Percentiles rank a stretch among this genome's conserved stretches.
Evolutionary conservation across 2,797 vertebrate species (phyloP).

Genomic region (Gobio occitaniae): DNA sequence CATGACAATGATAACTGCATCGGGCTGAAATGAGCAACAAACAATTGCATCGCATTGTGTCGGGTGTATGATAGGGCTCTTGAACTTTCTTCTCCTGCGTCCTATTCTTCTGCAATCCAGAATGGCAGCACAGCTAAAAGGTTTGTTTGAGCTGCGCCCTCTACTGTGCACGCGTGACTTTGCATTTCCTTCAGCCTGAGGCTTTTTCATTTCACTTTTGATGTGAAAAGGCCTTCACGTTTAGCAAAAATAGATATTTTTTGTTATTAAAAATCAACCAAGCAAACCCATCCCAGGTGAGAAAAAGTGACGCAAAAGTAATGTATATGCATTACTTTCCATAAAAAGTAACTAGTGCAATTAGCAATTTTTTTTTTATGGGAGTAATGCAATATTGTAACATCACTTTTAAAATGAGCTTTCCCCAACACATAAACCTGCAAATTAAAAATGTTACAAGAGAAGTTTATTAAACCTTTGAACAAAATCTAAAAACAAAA

Average conservation of each 20-base stretch:
- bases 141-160: not conserved
- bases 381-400: too few species aligned
- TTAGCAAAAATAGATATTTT: not conserved
- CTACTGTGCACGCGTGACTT: not conserved
- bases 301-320: too few species aligned
- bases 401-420: not conserved
- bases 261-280: not conserved
- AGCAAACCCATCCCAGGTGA: not conserved
- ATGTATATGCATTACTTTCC: too few species aligned
- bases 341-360: too few species aligned
- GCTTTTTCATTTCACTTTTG: not conserved
- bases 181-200: not conserved
- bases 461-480: not conserved
- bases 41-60: too few species aligned
- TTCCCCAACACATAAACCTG: not conserved
- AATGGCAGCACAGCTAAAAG: not conserved
- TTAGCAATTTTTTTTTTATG: too few species aligned
- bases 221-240: not conserved
- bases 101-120: not conserved
- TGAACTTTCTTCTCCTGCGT: not conserved
- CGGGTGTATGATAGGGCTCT: too few species aligned
- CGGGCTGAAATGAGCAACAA: too few species aligned
- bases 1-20: too few species aligned
- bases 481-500: not conserved
- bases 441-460: not conserved